phyloP scores from a whole-genome alignment of 2,797 vertebrate genomes.

The Emys orbicularis region DNA sequence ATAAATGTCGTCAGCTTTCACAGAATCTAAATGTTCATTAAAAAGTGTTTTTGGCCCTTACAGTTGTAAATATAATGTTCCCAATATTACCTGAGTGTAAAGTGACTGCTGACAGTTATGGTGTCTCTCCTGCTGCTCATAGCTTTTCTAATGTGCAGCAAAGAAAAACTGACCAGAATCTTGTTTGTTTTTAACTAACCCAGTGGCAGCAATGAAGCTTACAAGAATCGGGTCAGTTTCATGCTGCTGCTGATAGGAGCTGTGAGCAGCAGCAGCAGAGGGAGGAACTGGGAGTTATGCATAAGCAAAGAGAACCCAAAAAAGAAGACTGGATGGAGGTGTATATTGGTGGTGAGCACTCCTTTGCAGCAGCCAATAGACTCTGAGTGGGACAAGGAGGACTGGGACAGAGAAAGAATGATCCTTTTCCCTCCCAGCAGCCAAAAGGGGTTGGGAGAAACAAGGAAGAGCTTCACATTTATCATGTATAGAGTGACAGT shows the following conservation, averaged over 20 bases:
- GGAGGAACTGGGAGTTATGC: fast-evolving
- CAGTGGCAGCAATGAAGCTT: fast-evolving
- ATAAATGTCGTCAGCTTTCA: neutral
- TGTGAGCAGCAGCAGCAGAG: fast-evolving
- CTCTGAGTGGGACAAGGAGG: neutral
- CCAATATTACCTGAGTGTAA: fast-evolving
- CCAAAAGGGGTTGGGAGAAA: neutral
- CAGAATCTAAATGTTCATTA: neutral
- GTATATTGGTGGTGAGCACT: neutral
- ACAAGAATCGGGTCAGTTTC: fast-evolving
- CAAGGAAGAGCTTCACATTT: neutral
- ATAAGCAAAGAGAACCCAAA: neutral
- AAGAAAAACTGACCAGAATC: fast-evolving
- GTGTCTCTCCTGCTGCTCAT: neutral
- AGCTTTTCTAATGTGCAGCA: neutral
- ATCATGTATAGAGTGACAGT: neutral
- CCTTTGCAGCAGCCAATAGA: neutral
- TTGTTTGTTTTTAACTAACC: neutral
- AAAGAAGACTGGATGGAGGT: neutral
- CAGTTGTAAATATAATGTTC: neutral
- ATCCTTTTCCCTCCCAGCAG: neutral
- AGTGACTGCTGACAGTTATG: neutral
- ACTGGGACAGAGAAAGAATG: neutral
- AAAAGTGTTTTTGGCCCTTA: fast-evolving
- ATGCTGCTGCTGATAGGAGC: neutral